Evolutionary conservation across 2,888 invertebrate species (phyloP).

Genomic region (Tanytarsus gracilentus): DNA sequence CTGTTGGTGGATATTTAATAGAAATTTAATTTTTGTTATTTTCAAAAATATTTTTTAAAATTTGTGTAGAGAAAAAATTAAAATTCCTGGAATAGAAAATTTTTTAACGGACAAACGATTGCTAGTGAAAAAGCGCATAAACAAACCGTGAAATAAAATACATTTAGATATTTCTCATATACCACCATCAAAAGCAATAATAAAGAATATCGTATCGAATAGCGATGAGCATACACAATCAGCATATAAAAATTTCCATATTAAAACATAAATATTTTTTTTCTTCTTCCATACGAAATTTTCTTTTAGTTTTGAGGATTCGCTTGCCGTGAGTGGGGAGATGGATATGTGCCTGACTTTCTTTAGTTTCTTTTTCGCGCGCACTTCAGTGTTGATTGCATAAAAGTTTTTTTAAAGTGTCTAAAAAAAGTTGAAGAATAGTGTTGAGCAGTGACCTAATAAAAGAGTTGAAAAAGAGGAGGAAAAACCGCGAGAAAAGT

Average conservation of each 20-base stretch:
- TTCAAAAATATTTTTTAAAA: too few species aligned
- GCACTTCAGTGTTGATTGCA: slow-evolving; percentile 21
- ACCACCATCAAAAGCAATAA: slow-evolving; percentile 17
- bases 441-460: slow-evolving; percentile 15
- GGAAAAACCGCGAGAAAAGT: too few species aligned
- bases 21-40: too few species aligned
- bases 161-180: not conserved
- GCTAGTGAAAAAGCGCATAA: not conserved
- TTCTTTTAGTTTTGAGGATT: not conserved
- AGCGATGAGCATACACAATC: slow-evolving; percentile 12
- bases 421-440: too few species aligned
- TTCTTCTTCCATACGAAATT: not conserved
- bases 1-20: not conserved
- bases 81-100: too few species aligned
- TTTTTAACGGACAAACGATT: not conserved
- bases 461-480: slow-evolving; percentile 4
- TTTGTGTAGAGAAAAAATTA: too few species aligned
- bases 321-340: not conserved
- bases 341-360: not conserved
- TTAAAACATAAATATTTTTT: not conserved
- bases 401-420: not conserved
- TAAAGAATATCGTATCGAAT: slow-evolving; percentile 11
- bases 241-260: slow-evolving; percentile 27
- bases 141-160: not conserved
- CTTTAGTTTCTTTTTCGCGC: not conserved